These are phyloP conservation scores for Proctacanthus coquilletti DNA, from an alignment of 1,140 invertebrate species.

Conservation along the genomic window DNA sequence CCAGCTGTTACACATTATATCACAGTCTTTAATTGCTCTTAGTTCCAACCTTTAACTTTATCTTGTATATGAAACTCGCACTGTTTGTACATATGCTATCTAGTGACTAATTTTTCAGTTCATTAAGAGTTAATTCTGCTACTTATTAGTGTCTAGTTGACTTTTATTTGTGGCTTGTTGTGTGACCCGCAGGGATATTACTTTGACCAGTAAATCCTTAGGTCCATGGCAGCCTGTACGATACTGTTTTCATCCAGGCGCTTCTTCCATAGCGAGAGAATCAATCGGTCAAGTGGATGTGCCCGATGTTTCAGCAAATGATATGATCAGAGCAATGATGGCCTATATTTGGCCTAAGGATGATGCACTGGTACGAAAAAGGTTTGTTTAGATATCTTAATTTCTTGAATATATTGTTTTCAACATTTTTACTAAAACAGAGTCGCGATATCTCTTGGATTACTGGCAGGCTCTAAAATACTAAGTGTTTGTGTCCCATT, in stretches of 20 bases:
- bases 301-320: slow-evolving; percentile 46
- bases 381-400: slow-evolving; percentile 11
- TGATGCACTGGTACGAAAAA: slow-evolving; percentile 21
- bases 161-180: too few species aligned
- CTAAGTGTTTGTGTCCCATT: slow-evolving; percentile 93
- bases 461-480: slow-evolving; percentile 68
- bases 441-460: slow-evolving; percentile 68
- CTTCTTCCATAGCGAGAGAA: slow-evolving; percentile 50
- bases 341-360: slow-evolving; percentile 91
- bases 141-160: too few species aligned
- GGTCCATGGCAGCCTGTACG: slow-evolving; percentile 26
- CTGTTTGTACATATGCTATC: too few species aligned
- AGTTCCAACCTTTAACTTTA: too few species aligned
- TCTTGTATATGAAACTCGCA: too few species aligned
- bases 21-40: too few species aligned
- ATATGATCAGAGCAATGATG: slow-evolving; percentile 81
- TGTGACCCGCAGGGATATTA: slow-evolving; percentile 25
- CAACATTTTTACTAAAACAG: slow-evolving; percentile 34
- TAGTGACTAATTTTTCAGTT: too few species aligned
- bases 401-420: slow-evolving; percentile 6
- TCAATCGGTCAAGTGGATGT: slow-evolving; percentile 36
- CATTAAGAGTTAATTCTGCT: too few species aligned
- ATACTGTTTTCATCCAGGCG: slow-evolving; percentile 83
- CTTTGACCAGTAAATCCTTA: slow-evolving; percentile 21
- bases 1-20: too few species aligned